These are phyloP conservation scores for Carduelis carduelis DNA, from an alignment of 2,797 vertebrate species.

Conservation along the genomic window DNA sequence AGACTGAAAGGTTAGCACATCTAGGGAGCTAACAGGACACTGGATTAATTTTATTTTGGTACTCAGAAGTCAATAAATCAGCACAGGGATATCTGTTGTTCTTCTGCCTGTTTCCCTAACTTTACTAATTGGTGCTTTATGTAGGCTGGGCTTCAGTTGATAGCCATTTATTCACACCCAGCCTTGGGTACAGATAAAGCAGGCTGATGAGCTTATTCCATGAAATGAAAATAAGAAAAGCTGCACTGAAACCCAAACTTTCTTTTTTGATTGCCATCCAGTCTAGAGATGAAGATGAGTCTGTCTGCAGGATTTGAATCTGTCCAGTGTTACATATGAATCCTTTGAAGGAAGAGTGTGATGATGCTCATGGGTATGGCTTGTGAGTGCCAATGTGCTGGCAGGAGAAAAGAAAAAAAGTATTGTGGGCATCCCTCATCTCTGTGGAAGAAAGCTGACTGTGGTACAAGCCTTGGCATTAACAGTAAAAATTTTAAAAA, in stretches of 20 bases:
- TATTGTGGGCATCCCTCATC: neutral
- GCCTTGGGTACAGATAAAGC: neutral
- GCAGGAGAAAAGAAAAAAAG: neutral
- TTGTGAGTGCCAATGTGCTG: neutral
- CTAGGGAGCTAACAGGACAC: neutral
- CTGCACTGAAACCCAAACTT: neutral
- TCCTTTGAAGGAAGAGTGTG: neutral
- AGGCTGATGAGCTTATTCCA: neutral
- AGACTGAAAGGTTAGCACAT: neutral
- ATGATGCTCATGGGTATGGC: rapidly evolving
- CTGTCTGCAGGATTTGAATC: neutral
- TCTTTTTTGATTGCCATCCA: neutral
- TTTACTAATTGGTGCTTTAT: neutral
- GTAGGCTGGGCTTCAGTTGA: neutral
- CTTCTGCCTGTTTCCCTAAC: neutral
- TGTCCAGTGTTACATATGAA: neutral
- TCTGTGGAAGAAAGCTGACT: neutral
- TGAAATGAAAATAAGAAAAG: neutral
- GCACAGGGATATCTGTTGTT: neutral
- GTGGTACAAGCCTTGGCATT: neutral
- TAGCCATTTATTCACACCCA: neutral
- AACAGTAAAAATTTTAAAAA: neutral
- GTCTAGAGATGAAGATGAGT: neutral
- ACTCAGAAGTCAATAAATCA: neutral
- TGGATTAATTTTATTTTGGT: neutral